Evolutionary conservation across 1,140 invertebrate species (phyloP).

Genomic region (Ruditapes philippinarum): DNA sequence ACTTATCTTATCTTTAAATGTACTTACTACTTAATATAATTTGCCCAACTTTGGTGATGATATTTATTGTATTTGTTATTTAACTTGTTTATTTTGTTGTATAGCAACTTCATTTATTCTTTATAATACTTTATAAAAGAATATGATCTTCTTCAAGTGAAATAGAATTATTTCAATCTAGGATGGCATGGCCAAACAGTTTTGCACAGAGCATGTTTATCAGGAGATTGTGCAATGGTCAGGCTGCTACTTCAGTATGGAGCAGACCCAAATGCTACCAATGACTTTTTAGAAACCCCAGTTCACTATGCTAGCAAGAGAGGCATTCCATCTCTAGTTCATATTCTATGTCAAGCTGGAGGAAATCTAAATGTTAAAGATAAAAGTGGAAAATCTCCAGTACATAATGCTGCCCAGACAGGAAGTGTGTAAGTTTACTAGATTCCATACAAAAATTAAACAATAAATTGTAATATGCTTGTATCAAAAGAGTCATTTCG

Average conservation of each 20-base stretch:
- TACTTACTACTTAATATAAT: no score
- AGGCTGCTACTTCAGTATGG: conserved; percentile 78
- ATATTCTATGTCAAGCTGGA: conserved; percentile 78
- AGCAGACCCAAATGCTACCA: conserved; percentile 80
- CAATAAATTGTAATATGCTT: no score
- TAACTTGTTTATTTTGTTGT: no score
- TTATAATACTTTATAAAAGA: no score
- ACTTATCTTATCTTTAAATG: no score
- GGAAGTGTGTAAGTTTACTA: conserved; percentile 85
- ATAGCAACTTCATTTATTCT: no score
- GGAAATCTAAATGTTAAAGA: conserved; percentile 76
- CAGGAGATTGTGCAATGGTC: conserved; percentile 77
- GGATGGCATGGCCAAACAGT: conserved; percentile 84
- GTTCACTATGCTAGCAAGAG: conserved; percentile 83
- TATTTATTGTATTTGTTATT: no score
- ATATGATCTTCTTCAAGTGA: no score
- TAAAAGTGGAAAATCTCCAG: conserved; percentile 74
- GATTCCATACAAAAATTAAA: no score
- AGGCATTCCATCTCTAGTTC: conserved; percentile 77
- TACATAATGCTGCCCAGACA: conserved; percentile 82
- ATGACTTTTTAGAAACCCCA: conserved; percentile 83
- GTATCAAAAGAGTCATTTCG: no score
- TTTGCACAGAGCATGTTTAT: conserved; percentile 82
- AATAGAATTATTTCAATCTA: no score
- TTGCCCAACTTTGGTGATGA: no score